These are phyloP conservation scores for Gymnoscopelus microlampas DNA, from an alignment of 2,797 vertebrate species.

Conservation along the genomic window DNA sequence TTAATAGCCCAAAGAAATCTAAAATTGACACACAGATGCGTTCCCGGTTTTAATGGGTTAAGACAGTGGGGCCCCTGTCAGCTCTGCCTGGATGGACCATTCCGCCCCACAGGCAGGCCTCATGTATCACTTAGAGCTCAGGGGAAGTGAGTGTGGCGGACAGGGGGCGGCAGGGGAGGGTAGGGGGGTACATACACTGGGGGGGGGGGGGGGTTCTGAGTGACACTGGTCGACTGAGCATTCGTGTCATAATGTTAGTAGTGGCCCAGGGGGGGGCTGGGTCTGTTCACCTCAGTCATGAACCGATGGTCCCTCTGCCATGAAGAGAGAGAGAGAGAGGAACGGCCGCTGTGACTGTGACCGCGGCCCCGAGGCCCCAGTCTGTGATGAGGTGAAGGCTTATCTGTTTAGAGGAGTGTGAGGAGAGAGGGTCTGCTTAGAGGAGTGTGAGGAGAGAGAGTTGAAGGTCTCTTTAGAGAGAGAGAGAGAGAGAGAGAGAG, in stretches of 20 bases:
- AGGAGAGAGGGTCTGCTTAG: constrained; percentile 20
- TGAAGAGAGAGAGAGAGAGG: constrained; percentile 58
- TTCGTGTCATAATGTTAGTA: constrained; percentile 75
- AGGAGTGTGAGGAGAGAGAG: constrained; percentile 58
- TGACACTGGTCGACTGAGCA: constrained; percentile 77
- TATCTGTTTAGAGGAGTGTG: constrained; percentile 66
- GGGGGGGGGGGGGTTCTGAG: constrained; percentile 59
- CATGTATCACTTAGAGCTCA: constrained; percentile 71
- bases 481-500: constrained; percentile 44
- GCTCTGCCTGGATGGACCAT: constrained; percentile 71
- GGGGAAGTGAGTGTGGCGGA: constrained; percentile 65
- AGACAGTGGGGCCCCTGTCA: constrained; percentile 79
- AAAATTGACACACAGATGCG: too few relatives aligned
- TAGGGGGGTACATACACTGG: constrained; percentile 23
- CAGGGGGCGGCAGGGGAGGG: constrained; percentile 20
- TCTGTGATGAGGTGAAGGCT: constrained; percentile 68
- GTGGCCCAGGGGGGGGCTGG: constrained; percentile 62
- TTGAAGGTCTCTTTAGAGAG: constrained; percentile 7
- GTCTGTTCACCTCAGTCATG: constrained; percentile 72
- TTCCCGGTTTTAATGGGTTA: too few relatives aligned
- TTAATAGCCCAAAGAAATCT: too few relatives aligned
- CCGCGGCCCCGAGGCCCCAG: constrained; percentile 50
- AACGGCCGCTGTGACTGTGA: constrained; percentile 55
- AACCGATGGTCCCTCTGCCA: constrained; percentile 75
- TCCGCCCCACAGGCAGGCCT: constrained; percentile 71